Evolutionary conservation across 2,888 invertebrate species (phyloP), one percentile per base, ranked within the genome.

Genomic region (Suillia variegata): DNA sequence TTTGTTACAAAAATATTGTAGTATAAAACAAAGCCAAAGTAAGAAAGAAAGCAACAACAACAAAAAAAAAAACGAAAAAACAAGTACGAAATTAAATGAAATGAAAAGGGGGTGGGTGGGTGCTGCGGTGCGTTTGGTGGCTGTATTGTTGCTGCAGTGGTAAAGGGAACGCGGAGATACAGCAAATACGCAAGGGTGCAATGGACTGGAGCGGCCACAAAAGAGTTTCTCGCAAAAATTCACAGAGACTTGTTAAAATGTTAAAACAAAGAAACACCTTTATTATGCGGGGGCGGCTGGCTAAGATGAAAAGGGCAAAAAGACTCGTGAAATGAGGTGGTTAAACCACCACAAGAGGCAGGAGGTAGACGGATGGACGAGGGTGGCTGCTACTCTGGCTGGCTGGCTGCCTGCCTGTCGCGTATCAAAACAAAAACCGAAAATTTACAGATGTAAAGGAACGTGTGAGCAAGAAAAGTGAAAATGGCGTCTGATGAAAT

Each of bases 121-220:
- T 18, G 48, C 17, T 58, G n/a, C 48, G 53, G 54, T 58, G n/a
- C 48, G 53, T 50, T 33, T 38, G 47, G 58, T 52, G 62, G 56
- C 47, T 24, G 24, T 57, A 53, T 48, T 10, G 26, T 59, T 55
- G 76, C 75, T 74, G 75, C 74, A 74, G 69, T 73, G 72, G 58
- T 56, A 61, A 24, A 64, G 60, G 60, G 62, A 58, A 62, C 59
- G 56, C 61, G 57, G 45, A 56, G 62, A 18, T 17, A 42, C 57
- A 58, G 48, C 22, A 12, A 22, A 54, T 17, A 34, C 26, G 31
- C 47, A 17, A 18, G 45, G 18, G 20, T 45, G 45, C 45, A 45
- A n/a, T 18, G 3, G 18, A 45, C 38, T 38, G 38, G 38, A 17
- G 20, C 45, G 4, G 38, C n/a, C 38, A 31, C 31, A 31, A 8